These are phyloP conservation scores for Ceyx erithaca DNA, from an alignment of 2,797 vertebrate genomes.

Conservation along the genomic window DNA sequence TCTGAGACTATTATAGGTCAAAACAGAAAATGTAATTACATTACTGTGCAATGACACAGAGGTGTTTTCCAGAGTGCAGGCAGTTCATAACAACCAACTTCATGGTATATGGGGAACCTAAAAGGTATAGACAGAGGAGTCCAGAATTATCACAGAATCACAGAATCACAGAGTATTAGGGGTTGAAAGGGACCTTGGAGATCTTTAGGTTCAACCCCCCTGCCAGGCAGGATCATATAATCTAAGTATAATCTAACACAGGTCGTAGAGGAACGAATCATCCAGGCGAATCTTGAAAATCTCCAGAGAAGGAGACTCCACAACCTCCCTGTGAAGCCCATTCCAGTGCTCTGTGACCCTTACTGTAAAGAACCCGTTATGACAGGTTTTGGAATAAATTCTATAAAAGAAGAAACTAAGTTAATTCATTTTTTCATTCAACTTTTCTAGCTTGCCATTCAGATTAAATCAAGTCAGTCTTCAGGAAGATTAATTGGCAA, in stretches of 20 bases:
- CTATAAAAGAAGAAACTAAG: neutral
- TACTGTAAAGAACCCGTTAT: no score
- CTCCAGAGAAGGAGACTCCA: no score
- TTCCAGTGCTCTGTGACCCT: no score
- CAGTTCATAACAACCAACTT: neutral
- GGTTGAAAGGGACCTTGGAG: no score
- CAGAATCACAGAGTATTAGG: no score
- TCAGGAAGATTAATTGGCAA: neutral
- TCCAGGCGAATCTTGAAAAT: no score
- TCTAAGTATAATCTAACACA: no score
- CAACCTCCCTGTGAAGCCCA: no score
- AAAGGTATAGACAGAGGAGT: neutral
- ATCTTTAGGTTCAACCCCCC: no score
- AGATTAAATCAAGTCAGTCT: neutral
- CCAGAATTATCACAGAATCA: neutral
- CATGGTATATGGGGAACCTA: neutral
- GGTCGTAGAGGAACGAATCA: no score
- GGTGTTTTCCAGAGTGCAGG: neutral
- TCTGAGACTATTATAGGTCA: neutral
- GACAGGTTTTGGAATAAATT: neutral
- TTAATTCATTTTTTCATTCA: neutral
- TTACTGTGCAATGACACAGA: neutral
- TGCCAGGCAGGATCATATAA: no score
- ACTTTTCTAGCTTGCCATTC: neutral
- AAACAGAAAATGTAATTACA: neutral